phyloP scores from a whole-genome alignment of 2,797 vertebrate genomes.

The Crax fasciolata region DNA sequence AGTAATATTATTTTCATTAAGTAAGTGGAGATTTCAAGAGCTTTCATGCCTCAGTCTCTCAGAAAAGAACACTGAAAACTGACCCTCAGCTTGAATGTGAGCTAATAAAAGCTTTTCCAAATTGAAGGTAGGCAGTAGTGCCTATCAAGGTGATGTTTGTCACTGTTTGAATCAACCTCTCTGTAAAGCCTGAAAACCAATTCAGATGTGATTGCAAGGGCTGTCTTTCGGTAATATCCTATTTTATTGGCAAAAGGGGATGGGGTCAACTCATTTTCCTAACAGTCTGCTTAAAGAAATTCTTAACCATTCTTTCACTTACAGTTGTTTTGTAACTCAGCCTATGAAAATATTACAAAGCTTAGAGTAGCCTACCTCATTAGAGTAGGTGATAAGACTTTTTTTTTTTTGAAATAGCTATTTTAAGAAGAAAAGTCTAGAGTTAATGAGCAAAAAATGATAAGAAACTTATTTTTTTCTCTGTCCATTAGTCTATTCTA shows the following conservation, averaged over 20 bases:
- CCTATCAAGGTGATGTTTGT: slow-evolving; percentile 58
- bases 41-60: slow-evolving; percentile 62
- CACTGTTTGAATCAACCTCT: slow-evolving; percentile 64
- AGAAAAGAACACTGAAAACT: slow-evolving; percentile 42
- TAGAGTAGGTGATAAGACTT: neutral
- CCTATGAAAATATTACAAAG: slow-evolving; percentile 18
- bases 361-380: neutral
- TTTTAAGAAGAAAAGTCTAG: slow-evolving; percentile 9
- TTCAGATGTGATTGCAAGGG: slow-evolving; percentile 61
- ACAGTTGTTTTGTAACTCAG: slow-evolving; percentile 27
- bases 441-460: neutral
- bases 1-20: slow-evolving; percentile 79
- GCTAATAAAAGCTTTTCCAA: slow-evolving; percentile 72
- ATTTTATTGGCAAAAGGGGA: slow-evolving; percentile 70
- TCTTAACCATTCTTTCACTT: slow-evolving; percentile 49
- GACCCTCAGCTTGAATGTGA: slow-evolving; percentile 58
- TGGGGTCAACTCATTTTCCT: slow-evolving; percentile 70
- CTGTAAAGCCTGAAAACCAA: slow-evolving; percentile 67
- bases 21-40: slow-evolving; percentile 71
- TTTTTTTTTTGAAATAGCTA: neutral
- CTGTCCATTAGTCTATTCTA: neutral
- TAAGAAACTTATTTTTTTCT: neutral
- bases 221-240: slow-evolving; percentile 65
- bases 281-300: slow-evolving; percentile 63
- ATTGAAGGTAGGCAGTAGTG: slow-evolving; percentile 49